Conservation (phyloP, 2,113 vertebrate species). For the Centropus bengalensis region DNA sequence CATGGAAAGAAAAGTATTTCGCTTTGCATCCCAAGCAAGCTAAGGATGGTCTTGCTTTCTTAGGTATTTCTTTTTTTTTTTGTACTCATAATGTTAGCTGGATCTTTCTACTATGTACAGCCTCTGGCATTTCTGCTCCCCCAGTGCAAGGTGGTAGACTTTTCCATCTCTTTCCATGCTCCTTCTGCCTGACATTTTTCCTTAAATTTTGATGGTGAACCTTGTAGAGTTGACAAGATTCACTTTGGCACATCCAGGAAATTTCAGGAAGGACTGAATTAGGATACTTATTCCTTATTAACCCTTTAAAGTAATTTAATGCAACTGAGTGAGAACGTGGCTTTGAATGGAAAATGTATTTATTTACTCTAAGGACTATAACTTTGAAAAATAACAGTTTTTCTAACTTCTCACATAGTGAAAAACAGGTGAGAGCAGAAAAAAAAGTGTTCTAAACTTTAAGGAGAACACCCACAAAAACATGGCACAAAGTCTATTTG, state of each 20-base stretch:
- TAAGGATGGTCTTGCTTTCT: not conserved
- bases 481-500: not conserved
- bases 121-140: not conserved
- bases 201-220: constrained; percentile 12
- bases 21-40: not conserved
- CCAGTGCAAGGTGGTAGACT: not conserved
- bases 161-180: not conserved
- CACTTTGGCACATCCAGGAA: not conserved
- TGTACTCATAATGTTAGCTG: not conserved
- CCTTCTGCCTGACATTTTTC: not conserved
- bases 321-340: not conserved
- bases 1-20: not conserved
- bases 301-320: not conserved
- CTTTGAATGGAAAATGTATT: not conserved
- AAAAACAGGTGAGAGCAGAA: not conserved
- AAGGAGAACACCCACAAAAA: not conserved
- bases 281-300: not conserved
- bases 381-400: not conserved
- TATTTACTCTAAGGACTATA: not conserved
- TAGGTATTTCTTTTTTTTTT: not conserved
- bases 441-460: not conserved
- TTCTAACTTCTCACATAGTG: not conserved
- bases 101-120: not conserved
- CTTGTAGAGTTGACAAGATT: constrained; percentile 27
- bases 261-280: not conserved